Conservation (phyloP, 2,113 vertebrate genomes). For the Cyanoramphus novaezelandiae region DNA sequence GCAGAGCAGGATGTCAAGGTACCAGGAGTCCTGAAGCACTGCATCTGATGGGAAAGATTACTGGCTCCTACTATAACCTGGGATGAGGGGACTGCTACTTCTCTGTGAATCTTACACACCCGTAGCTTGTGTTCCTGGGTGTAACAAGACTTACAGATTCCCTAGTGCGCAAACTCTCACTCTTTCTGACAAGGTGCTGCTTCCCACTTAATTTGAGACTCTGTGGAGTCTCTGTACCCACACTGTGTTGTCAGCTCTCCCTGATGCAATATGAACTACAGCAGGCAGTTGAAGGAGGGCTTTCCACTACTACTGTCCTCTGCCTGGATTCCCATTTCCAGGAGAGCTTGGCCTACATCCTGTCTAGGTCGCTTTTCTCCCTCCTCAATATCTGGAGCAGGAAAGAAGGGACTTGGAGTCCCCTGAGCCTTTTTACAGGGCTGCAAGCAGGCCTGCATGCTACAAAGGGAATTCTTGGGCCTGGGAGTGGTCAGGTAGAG, state of each 20-base stretch:
- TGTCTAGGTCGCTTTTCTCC: not conserved
- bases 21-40: not conserved
- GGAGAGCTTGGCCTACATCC: not conserved
- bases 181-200: not conserved
- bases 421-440: not conserved
- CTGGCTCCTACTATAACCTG: not conserved
- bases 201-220: not conserved
- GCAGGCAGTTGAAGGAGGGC: not conserved
- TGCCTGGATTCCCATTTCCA: not conserved
- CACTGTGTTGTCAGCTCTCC: not conserved
- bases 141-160: not conserved
- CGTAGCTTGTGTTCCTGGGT: not conserved
- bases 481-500: not conserved
- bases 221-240: not conserved
- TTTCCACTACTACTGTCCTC: not conserved
- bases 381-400: not conserved
- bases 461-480: not conserved
- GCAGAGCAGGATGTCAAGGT: constrained; percentile 95
- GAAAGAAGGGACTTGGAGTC: not conserved
- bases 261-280: not conserved
- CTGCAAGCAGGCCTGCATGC: not conserved
- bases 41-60: not conserved
- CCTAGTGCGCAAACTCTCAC: not conserved
- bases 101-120: not conserved
- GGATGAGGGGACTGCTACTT: not conserved